phyloP scores from a whole-genome alignment of 2,797 vertebrate genomes.

The Coccyzus lansbergi region DNA sequence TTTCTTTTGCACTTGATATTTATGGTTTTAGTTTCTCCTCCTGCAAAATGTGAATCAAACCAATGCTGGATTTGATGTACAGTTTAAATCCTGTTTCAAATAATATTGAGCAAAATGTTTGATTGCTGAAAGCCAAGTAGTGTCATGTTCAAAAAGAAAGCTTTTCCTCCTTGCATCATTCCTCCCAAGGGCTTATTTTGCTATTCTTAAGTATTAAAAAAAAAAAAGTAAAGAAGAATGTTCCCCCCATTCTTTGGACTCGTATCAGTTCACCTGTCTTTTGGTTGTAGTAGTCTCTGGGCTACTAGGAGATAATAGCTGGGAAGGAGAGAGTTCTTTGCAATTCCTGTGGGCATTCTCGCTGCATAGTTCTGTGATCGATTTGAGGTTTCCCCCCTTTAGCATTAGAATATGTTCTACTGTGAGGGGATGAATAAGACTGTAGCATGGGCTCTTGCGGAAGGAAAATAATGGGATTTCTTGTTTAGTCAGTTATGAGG shows the following conservation, averaged over 20 bases:
- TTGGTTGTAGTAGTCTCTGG: not conserved
- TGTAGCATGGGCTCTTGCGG: not conserved
- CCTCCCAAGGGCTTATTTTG: not conserved
- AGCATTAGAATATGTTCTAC: not conserved
- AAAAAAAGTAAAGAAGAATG: not conserved
- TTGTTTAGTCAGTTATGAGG: not conserved
- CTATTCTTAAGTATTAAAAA: not conserved
- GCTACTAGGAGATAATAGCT: not conserved
- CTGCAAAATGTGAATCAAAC: not conserved
- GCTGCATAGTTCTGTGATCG: not conserved
- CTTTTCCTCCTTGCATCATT: not conserved
- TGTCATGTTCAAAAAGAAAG: not conserved
- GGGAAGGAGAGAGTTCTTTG: not conserved
- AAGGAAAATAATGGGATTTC: slow-evolving; percentile 3
- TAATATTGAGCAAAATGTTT: not conserved
- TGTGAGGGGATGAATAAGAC: not conserved
- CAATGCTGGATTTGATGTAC: not conserved
- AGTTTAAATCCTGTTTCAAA: not conserved
- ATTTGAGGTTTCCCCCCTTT: not conserved
- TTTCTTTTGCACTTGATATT: not conserved
- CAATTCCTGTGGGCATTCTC: not conserved
- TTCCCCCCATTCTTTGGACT: not conserved
- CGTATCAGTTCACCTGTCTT: not conserved
- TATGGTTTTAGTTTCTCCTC: not conserved
- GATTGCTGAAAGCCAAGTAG: not conserved